phyloP scores from a whole-genome alignment of 2,888 invertebrate species.

The Amphimallon solstitiale region DNA sequence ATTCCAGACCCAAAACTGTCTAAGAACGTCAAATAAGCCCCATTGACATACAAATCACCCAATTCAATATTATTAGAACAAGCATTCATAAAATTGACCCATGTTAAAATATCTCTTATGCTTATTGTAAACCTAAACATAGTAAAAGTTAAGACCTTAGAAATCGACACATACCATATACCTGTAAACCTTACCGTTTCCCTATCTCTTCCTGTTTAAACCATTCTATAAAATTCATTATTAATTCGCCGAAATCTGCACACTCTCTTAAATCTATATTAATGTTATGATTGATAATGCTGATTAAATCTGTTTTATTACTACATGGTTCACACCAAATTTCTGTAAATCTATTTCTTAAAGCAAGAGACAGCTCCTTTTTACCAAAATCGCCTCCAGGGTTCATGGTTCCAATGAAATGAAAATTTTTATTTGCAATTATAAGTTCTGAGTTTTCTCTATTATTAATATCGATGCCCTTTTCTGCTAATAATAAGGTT shows the following conservation, averaged over 20 bases:
- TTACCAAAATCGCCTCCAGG: slow-evolving; percentile 99
- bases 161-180: slow-evolving; percentile 1
- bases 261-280: slow-evolving; percentile 65
- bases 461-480: slow-evolving; percentile 73
- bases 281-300: slow-evolving; percentile 86
- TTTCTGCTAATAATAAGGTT: slow-evolving; percentile 90
- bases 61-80: slow-evolving; percentile 64
- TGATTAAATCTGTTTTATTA: slow-evolving; percentile 76
- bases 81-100: slow-evolving; percentile 89
- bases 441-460: slow-evolving; percentile 68
- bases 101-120: slow-evolving; percentile 90
- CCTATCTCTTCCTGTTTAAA: slow-evolving; percentile 78
- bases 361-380: slow-evolving; percentile 96
- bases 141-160: not conserved
- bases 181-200: slow-evolving; percentile 64
- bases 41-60: slow-evolving; percentile 83
- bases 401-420: slow-evolving; percentile 98
- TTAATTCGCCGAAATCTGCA: slow-evolving; percentile 72
- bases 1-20: slow-evolving; percentile 91
- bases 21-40: slow-evolving; percentile 89
- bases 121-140: slow-evolving; percentile 79
- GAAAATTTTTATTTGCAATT: slow-evolving; percentile 78
- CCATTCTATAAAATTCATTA: slow-evolving; percentile 85
- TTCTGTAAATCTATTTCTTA: slow-evolving; percentile 97
- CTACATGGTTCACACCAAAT: slow-evolving; percentile 93